Evolutionary conservation across 2,888 invertebrate species (phyloP).

Genomic region (Apoda limacodes): DNA sequence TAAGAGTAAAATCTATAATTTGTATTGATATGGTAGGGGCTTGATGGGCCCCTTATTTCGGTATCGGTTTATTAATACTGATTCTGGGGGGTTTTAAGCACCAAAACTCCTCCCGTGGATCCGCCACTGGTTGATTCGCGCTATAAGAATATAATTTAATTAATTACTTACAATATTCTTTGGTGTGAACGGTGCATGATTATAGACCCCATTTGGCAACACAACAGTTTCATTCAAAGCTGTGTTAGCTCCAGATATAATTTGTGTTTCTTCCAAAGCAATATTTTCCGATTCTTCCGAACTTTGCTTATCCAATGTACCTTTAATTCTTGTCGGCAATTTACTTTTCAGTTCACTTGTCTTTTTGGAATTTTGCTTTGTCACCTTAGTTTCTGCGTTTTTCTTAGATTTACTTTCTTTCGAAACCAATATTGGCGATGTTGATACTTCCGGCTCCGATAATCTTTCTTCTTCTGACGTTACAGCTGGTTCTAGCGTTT

Average conservation of each 20-base stretch:
- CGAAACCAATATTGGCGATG: conserved; percentile 35
- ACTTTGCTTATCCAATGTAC: neutral
- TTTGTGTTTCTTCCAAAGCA: conserved; percentile 30
- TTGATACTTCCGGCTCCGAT: conserved; percentile 20
- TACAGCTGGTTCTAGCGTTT: conserved; percentile 5
- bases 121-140: too few species aligned
- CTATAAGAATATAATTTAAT: conserved; percentile 1
- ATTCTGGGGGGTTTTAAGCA: neutral
- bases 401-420: too few species aligned
- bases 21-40: too few species aligned
- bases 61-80: too few species aligned
- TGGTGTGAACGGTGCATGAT: conserved; percentile 34
- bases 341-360: neutral
- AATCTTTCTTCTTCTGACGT: conserved; percentile 32
- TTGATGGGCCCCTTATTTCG: too few species aligned
- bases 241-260: conserved; percentile 19
- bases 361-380: conserved; percentile 4
- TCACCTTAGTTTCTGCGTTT: too few species aligned
- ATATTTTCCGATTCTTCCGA: conserved; percentile 4
- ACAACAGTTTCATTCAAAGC: conserved; percentile 44
- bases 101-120: neutral
- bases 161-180: conserved; percentile 34
- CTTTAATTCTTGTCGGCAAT: neutral
- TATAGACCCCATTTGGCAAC: conserved; percentile 36
- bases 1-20: too few species aligned